Evolutionary conservation across 2,797 vertebrate species (phyloP).

Genomic region (Coracias cyanogaster): DNA sequence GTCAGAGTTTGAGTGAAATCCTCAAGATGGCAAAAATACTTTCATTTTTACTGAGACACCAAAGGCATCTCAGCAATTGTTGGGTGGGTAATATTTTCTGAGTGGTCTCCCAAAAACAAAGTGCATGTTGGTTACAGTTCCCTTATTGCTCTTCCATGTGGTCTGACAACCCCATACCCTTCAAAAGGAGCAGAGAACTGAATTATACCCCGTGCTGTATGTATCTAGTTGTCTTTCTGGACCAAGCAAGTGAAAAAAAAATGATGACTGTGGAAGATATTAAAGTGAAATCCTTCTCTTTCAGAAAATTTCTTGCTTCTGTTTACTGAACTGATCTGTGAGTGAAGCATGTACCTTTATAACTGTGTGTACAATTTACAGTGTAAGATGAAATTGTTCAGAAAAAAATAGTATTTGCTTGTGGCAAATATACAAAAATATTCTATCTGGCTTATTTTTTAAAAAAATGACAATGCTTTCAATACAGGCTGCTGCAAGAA

Average conservation of each 20-base stretch:
- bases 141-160: constrained; percentile 12
- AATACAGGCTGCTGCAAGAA: neutral
- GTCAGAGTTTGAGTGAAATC: constrained; percentile 30
- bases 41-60: constrained; percentile 49
- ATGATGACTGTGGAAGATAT: neutral
- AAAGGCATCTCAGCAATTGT: constrained; percentile 23
- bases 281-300: constrained; percentile 56
- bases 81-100: constrained; percentile 53
- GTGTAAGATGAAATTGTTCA: constrained; percentile 13
- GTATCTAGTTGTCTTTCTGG: neutral
- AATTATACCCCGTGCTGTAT: neutral
- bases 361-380: neutral
- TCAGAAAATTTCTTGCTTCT: constrained; percentile 23
- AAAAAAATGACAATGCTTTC: neutral
- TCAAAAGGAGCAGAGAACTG: neutral
- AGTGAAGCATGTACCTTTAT: constrained; percentile 36
- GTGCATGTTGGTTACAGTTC: constrained; percentile 4
- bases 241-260: neutral
- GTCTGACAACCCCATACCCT: neutral
- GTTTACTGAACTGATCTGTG: constrained; percentile 37
- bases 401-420: constrained; percentile 34
- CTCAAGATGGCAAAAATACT: neutral
- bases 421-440: neutral
- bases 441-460: neutral
- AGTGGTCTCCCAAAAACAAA: constrained; percentile 42